Conservation (phyloP, 2,113 vertebrate genomes). For the Neopipo cinnamomea region DNA sequence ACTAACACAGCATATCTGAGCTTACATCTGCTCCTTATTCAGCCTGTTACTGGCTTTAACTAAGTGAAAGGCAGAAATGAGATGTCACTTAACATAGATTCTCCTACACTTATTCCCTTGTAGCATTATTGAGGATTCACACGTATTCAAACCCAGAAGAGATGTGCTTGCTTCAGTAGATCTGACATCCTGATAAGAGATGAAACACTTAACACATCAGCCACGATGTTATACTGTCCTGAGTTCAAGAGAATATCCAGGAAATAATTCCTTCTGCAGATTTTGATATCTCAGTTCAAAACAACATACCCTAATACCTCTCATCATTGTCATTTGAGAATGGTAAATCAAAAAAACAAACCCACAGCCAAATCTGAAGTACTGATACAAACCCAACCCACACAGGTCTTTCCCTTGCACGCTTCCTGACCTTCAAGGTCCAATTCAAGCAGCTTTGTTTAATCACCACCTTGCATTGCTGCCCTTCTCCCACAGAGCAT, state of each 20-base stretch:
- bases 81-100: conserved; percentile 24
- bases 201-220: not conserved
- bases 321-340: not conserved
- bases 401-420: not conserved
- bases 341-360: not conserved
- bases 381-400: not conserved
- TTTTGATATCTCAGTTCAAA: not conserved
- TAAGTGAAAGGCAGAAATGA: conserved; percentile 36
- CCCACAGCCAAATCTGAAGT: not conserved
- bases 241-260: not conserved
- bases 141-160: not conserved
- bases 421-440: not conserved
- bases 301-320: not conserved
- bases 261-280: not conserved
- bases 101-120: not conserved
- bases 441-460: not conserved
- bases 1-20: conserved; percentile 11
- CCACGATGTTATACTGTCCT: not conserved
- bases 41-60: conserved; percentile 14
- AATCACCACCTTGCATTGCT: not conserved
- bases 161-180: not conserved
- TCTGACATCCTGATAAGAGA: conserved; percentile 11
- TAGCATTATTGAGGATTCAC: not conserved
- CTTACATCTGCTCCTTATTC: not conserved
- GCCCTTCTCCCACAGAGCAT: not conserved